Evolutionary conservation across 2,113 vertebrate species (phyloP).

Genomic region (Dromas ardeola): DNA sequence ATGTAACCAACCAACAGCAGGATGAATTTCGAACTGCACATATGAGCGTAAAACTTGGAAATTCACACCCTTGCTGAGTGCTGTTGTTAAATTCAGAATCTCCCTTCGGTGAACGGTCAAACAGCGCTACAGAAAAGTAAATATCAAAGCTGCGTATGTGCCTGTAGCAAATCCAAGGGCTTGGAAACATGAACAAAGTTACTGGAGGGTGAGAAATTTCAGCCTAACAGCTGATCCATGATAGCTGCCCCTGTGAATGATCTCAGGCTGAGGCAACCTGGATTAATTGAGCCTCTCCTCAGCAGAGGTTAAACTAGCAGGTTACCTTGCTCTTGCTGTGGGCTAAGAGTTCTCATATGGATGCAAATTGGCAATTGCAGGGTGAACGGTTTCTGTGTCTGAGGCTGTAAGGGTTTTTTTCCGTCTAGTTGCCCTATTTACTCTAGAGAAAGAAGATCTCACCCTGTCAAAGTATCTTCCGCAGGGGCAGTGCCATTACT

Average conservation of each 20-base stretch:
- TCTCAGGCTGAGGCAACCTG: not conserved
- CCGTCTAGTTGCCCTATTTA: not conserved
- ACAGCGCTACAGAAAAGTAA: not conserved
- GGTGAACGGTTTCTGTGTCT: not conserved
- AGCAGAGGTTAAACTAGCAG: not conserved
- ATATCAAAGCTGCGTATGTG: not conserved
- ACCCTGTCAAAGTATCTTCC: not conserved
- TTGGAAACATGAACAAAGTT: not conserved
- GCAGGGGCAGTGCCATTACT: not conserved
- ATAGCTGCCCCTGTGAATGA: not conserved
- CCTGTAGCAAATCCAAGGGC: not conserved
- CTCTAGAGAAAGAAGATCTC: not conserved
- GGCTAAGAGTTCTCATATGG: not conserved
- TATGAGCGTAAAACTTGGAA: not conserved
- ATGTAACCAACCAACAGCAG: conserved; percentile 21
- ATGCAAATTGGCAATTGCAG: not conserved
- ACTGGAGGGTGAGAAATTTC: not conserved
- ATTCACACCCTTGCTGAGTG: conserved; percentile 62
- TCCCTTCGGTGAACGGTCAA: not conserved
- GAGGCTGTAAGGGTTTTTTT: not conserved
- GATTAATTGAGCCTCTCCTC: not conserved
- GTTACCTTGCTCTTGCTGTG: not conserved
- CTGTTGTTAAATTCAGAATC: conserved; percentile 20
- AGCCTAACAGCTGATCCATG: not conserved
- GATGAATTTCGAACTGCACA: not conserved